Evolutionary conservation across 23 tunicate genomes (phyloP).

Genomic region (Clavelina lepadiformis): DNA sequence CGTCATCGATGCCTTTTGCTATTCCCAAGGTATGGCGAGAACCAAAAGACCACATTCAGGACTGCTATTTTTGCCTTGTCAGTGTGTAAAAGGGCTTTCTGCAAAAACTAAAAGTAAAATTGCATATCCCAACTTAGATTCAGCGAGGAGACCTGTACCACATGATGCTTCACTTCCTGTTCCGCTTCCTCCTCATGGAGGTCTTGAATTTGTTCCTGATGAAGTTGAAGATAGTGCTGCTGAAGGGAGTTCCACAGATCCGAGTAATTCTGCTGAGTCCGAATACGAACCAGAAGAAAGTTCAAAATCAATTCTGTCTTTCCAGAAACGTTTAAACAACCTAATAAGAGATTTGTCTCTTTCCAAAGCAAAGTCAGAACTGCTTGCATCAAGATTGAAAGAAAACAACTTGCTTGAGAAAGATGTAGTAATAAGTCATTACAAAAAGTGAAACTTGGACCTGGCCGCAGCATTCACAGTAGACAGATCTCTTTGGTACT

Average conservation of each 20-base stretch:
- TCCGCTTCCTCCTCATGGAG: constrained; percentile 20
- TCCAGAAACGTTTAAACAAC: constrained; percentile 2
- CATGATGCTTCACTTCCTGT: constrained; percentile 14
- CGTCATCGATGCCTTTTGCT: constrained; percentile 27
- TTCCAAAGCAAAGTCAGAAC: constrained; percentile 23
- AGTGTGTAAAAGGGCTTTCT: constrained; percentile 15
- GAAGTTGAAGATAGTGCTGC: constrained; percentile 11
- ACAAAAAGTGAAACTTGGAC: constrained; percentile 12
- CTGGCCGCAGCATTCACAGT: constrained; percentile 15
- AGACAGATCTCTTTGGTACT: constrained; percentile 16
- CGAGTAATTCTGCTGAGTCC: constrained; percentile 12
- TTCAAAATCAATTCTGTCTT: constrained; percentile 21
- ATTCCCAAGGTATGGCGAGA: constrained; percentile 7
- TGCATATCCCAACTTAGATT: constrained; percentile 21
- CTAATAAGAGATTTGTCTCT: constrained; percentile 15
- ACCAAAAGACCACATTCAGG: constrained; percentile 16
- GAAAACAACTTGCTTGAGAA: constrained; percentile 18
- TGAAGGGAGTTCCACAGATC: constrained; percentile 10
- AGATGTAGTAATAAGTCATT: constrained; percentile 15
- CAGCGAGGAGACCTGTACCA: constrained; percentile 29
- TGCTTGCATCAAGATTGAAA: constrained; percentile 17
- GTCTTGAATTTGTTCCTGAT: constrained; percentile 15
- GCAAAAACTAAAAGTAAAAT: constrained; percentile 11
- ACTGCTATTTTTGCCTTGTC: constrained; percentile 15
- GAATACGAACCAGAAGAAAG: constrained; percentile 10